These are phyloP conservation scores for Phyllopteryx taeniolatus DNA, from an alignment of 2,113 vertebrate species.

Conservation along the genomic window DNA sequence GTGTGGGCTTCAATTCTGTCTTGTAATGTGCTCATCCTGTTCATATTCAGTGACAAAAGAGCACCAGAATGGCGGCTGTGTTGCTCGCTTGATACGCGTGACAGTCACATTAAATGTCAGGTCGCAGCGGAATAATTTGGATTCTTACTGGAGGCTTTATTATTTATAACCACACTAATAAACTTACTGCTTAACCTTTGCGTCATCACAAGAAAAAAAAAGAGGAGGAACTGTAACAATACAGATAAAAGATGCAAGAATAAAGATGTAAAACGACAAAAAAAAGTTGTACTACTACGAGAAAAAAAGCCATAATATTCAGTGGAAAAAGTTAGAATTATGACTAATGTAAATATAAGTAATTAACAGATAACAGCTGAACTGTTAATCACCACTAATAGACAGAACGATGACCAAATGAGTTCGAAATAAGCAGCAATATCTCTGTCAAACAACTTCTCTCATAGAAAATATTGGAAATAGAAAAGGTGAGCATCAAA, in stretches of 20 bases:
- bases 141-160: neutral
- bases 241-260: no score
- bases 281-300: neutral
- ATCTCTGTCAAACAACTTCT: no score
- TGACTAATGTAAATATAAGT: no score
- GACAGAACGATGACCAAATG: no score
- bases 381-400: no score
- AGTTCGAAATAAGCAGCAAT: no score
- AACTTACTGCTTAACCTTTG: neutral
- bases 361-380: no score
- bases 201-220: neutral
- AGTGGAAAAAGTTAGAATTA: no score
- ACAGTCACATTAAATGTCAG: slow-evolving; percentile 50
- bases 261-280: neutral
- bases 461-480: no score
- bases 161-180: neutral
- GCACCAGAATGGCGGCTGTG: neutral
- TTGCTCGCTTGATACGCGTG: slow-evolving; percentile 11
- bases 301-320: neutral
- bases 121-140: slow-evolving; percentile 10
- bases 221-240: neutral
- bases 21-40: neutral
- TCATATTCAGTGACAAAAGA: slow-evolving; percentile 1
- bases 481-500: no score
- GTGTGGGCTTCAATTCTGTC: neutral